Evolutionary conservation across 2,797 vertebrate species (phyloP), one percentile per base, ranked within the genome.

Genomic region (Chrosomus eos): DNA sequence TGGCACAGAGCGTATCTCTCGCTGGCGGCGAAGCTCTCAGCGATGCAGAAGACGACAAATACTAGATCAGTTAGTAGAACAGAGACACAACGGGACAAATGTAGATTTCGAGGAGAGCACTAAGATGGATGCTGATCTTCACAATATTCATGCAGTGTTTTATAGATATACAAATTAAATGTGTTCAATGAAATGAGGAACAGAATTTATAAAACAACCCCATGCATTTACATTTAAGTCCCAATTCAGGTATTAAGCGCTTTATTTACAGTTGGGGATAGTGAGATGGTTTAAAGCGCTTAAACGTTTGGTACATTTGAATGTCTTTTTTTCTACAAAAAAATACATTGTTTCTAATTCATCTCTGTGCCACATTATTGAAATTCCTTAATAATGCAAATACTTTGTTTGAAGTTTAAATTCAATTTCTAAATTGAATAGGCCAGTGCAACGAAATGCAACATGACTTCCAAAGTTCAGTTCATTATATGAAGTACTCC

Each of bases 31-130:
- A 99, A 80, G 93, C 96, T 85, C 96, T 98, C 87, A 99, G 97
- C 43, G 98, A 99, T 94, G 97, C 97, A 19, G 98, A 99, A 92
- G 98, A 99, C 0, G 97, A 99, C 93, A 96, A 97, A 90, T 99
- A 97, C 96, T 99, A 97, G 93, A 93, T 90, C 94, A 16, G 31
- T 76, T 8, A 76, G 51, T 38, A 38, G 21, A 75, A 55, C 73
- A 38, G 33, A 62, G 45, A 64, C 51, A 60, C 40, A 43, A 48
- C 13, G n/a, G 33, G 33, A 82, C 28, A 58, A 19, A 23, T 7
- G 33, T 51, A 55, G 67, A 70, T 78, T 33, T 79, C 8, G 19
- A 60, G 74, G 18, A 80, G 81, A 76, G 67, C 75, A 53, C 62
- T 73, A 43, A 71, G 28, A 7, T 13, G 43, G 43, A 64, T n/a